A percentile compares a stretch with the other conserved stretches of the same genome.
Evolutionary conservation across 2,888 invertebrate genomes (phyloP).

Genomic region (Sipha maydis): DNA sequence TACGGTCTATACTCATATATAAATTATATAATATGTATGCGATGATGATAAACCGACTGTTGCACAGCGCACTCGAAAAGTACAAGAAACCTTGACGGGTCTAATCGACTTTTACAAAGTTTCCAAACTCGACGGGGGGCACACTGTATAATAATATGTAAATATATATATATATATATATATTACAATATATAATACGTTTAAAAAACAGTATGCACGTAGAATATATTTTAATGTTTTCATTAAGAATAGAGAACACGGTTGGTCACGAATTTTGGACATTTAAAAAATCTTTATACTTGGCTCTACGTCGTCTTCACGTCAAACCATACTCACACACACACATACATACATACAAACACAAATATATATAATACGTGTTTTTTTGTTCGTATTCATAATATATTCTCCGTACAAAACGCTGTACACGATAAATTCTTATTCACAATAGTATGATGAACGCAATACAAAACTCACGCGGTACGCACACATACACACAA

Average conservation of each 20-base stretch:
- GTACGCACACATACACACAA: background rate
- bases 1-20: background rate
- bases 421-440: constrained; percentile 36
- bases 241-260: constrained; percentile 51
- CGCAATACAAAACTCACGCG: background rate
- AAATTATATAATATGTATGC: background rate
- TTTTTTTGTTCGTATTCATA: constrained; percentile 17
- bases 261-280: constrained; percentile 57
- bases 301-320: constrained; percentile 8
- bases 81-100: background rate
- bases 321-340: background rate
- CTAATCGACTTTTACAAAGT: background rate
- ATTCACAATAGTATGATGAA: constrained; percentile 49
- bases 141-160: background rate
- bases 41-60: background rate
- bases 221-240: constrained; percentile 50
- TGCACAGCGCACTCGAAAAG: background rate
- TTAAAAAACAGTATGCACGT: constrained; percentile 31
- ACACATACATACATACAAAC: background rate
- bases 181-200: constrained; percentile 23
- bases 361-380: background rate
- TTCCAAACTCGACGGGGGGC: background rate
- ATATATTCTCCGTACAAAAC: constrained; percentile 37
- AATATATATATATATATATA: background rate
- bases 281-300: constrained; percentile 20